Base-by-base conservation (phyloP, 2,888 invertebrate genomes). In the Griposia aprilina region DNA sequence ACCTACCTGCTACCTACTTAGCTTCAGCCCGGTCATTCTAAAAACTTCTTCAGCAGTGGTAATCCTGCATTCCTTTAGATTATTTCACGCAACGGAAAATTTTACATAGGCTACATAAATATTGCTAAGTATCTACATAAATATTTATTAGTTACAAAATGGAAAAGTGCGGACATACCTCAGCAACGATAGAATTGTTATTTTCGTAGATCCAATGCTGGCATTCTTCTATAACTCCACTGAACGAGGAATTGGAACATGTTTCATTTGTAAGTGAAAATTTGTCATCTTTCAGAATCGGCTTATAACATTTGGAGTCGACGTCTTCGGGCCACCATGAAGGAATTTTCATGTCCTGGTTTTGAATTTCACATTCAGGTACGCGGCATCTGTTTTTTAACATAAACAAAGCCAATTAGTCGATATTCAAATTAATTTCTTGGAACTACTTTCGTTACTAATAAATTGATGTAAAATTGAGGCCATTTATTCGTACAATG, bases 161-260 rank as follows among this genome's bases (percentile, higher is more conserved):
- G 3, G 0, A 59, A 36, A 71, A 23, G 0, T 20, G n/a, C 3
- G 1, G 36, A 76, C 63, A 23, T 90, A 95, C 96, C 90, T 93
- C 93, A 59, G 95, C 89, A 6, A 95, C 92, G 36, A 94, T 93
- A 4, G 95, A 95, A 88, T 96, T 93, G 55, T 92, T 87, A 73
- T 92, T 93, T 84, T 94, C 95, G 76, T 95, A 96, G 60, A 95
- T 88, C 95, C 95, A 96, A 70, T 94, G 91, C n/a, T 90, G 85
- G 74, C 96, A 96, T 72, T 93, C 89, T 76, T 91, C 92, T n/a
- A 93, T 82, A 45, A 91, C 85, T 57, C 90, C 91, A 11, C 87
- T 87, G 73, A 94, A 93, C 8, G 93, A 91, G 52, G 88, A 82
- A 80, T 93, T 93, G 3, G 90, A 91, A 76, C 95, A 95, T n/a